Percentiles rank a stretch among this genome's conserved stretches.
phyloP scores from a whole-genome alignment of 2,113 vertebrate species.

The Pseudopodoces humilis region DNA sequence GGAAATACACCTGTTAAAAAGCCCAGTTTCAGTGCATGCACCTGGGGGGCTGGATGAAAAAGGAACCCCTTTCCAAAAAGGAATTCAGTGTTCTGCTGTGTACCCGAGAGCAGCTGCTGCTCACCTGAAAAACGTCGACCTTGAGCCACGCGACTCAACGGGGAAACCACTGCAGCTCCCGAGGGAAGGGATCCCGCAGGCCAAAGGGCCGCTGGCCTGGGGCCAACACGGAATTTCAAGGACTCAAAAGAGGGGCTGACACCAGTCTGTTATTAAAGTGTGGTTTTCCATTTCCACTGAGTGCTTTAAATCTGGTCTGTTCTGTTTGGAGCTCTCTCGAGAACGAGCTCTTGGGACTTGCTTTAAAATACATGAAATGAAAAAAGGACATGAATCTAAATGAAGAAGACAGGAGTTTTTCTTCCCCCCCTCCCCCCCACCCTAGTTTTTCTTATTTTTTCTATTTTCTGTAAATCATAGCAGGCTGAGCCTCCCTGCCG shows the following conservation, averaged over 20 bases:
- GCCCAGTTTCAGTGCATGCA: conserved; percentile 63
- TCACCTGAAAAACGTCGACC: not conserved
- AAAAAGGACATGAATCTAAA: conserved; percentile 60
- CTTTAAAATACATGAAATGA: conserved; percentile 58
- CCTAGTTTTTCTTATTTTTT: not conserved
- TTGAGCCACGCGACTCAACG: conserved; percentile 18
- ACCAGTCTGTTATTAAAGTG: not conserved
- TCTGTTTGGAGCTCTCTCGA: conserved; percentile 43
- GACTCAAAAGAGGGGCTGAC: not conserved
- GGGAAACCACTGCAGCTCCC: conserved; percentile 9
- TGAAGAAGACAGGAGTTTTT: conserved; percentile 11
- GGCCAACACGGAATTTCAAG: not conserved
- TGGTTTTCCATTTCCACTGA: not conserved
- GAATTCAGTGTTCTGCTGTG: conserved; percentile 34
- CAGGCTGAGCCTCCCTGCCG: conserved; percentile 56
- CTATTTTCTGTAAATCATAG: conserved; percentile 59
- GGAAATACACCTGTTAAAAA: conserved; percentile 43
- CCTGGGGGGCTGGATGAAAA: conserved; percentile 39
- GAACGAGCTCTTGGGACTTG: conserved; percentile 51
- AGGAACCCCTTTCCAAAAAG: conserved; percentile 33
- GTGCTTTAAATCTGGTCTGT: conserved; percentile 55
- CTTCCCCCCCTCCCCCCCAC: not conserved
- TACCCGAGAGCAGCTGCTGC: conserved; percentile 38
- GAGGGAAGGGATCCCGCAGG: not conserved
- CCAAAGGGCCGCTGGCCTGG: not conserved